phyloP scores from a whole-genome alignment of 2,888 invertebrate genomes.

The Agrilus biguttatus region DNA sequence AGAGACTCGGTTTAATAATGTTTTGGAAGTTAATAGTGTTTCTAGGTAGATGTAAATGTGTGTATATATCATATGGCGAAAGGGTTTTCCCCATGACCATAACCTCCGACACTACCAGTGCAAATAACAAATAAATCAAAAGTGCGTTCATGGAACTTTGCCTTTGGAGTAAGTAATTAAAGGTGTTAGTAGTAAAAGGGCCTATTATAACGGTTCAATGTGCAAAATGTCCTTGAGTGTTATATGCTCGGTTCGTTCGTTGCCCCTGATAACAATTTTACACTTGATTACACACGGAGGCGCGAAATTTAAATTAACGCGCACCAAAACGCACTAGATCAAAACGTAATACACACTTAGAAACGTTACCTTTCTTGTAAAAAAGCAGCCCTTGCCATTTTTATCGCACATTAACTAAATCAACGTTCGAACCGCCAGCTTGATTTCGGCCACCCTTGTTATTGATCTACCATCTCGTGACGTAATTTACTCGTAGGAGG shows the following conservation, averaged over 20 bases:
- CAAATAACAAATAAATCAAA: too few relatives aligned
- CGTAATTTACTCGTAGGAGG: slow-evolving; percentile 16
- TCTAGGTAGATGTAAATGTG: too few relatives aligned
- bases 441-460: slow-evolving; percentile 21
- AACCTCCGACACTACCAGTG: too few relatives aligned
- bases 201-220: slow-evolving; percentile 4
- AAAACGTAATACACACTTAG: slow-evolving; percentile 10
- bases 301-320: slow-evolving; percentile 11
- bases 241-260: slow-evolving; percentile 10
- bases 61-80: too few relatives aligned
- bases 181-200: too few relatives aligned
- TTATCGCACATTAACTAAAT: slow-evolving; percentile 50
- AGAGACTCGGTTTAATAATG: too few relatives aligned
- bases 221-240: slow-evolving; percentile 11
- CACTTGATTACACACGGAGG: slow-evolving; percentile 9
- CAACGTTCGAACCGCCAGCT: slow-evolving; percentile 20
- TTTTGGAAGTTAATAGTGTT: too few relatives aligned
- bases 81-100: too few relatives aligned
- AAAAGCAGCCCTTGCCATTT: slow-evolving; percentile 58
- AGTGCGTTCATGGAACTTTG: too few relatives aligned
- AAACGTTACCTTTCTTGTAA: slow-evolving; percentile 41
- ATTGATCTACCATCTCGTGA: slow-evolving; percentile 22
- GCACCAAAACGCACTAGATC: slow-evolving; percentile 2
- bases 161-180: too few relatives aligned
- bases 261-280: slow-evolving; percentile 9